A percentile compares a stretch with the other conserved stretches of the same genome.
phyloP scores from a whole-genome alignment of 2,797 vertebrate genomes.

The Florisuga fusca region DNA sequence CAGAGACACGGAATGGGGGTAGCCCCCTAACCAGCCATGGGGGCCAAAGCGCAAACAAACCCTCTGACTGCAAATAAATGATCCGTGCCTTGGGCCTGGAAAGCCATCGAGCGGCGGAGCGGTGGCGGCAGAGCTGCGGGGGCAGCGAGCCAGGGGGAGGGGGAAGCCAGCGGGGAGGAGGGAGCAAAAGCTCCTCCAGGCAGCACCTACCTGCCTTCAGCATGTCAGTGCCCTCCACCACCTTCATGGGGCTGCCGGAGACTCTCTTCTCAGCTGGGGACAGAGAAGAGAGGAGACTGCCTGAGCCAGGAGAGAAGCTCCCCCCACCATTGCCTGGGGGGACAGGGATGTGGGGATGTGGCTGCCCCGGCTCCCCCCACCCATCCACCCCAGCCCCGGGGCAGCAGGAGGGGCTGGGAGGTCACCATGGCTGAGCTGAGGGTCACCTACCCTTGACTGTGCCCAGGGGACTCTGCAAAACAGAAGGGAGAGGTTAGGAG shows the following conservation, averaged over 20 bases:
- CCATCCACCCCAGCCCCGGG: not conserved
- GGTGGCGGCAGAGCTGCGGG: not conserved
- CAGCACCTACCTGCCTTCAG: slow-evolving; percentile 81
- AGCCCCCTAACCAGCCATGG: accelerated
- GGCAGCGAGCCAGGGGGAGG: not conserved
- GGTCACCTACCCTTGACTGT: slow-evolving; percentile 78
- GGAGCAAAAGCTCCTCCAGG: not conserved
- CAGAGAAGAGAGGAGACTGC: not conserved
- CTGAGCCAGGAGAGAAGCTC: not conserved
- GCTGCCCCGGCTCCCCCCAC: not conserved
- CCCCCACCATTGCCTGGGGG: accelerated
- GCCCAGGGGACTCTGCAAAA: slow-evolving; percentile 79
- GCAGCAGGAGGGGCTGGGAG: not conserved
- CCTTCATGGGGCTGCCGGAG: slow-evolving; percentile 74
- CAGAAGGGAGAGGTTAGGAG: slow-evolving; percentile 53
- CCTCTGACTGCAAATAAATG: not conserved
- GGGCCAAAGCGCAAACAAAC: not conserved
- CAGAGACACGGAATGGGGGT: not conserved
- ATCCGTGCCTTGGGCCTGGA: slow-evolving; percentile 23
- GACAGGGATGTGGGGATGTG: accelerated
- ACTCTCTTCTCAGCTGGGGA: slow-evolving; percentile 44
- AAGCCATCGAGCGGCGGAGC: slow-evolving; percentile 26
- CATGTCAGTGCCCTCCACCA: slow-evolving; percentile 71
- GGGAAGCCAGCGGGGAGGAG: not conserved
- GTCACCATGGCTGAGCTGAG: not conserved